Evolutionary conservation across 1,140 invertebrate species (phyloP).

Genomic region (Panonychus citri): DNA sequence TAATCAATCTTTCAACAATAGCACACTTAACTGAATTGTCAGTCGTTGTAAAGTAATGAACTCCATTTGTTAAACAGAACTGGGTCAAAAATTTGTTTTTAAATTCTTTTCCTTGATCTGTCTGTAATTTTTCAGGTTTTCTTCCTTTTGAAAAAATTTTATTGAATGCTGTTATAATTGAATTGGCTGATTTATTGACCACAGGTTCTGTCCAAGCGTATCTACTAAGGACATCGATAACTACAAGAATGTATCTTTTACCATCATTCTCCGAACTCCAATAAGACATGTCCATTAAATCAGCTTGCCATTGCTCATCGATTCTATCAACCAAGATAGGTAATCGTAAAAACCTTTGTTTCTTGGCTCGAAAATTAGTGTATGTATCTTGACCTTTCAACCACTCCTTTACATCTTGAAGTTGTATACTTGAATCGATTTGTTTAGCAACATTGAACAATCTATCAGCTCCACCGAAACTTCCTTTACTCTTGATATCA

Average conservation of each 20-base stretch:
- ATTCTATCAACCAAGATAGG: neutral
- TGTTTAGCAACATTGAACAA: neutral
- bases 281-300: neutral
- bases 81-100: slow-evolving; percentile 14
- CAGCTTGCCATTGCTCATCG: neutral
- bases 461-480: neutral
- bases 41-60: slow-evolving; percentile 24
- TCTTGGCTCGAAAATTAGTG: neutral
- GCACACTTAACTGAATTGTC: slow-evolving; percentile 21
- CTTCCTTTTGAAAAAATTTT: neutral
- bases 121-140: slow-evolving; percentile 4
- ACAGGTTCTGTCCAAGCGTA: neutral
- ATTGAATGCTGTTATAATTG: neutral
- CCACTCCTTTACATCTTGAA: neutral
- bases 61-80: slow-evolving; percentile 18
- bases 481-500: neutral
- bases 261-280: neutral
- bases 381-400: neutral
- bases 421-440: neutral
- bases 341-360: neutral
- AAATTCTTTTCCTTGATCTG: slow-evolving; percentile 7
- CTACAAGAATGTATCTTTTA: neutral
- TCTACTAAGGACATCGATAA: neutral
- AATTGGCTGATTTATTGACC: neutral
- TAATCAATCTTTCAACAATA: slow-evolving; percentile 25